Evolutionary conservation across 2,797 vertebrate species (phyloP).

Genomic region (Epinephelus malabaricus): DNA sequence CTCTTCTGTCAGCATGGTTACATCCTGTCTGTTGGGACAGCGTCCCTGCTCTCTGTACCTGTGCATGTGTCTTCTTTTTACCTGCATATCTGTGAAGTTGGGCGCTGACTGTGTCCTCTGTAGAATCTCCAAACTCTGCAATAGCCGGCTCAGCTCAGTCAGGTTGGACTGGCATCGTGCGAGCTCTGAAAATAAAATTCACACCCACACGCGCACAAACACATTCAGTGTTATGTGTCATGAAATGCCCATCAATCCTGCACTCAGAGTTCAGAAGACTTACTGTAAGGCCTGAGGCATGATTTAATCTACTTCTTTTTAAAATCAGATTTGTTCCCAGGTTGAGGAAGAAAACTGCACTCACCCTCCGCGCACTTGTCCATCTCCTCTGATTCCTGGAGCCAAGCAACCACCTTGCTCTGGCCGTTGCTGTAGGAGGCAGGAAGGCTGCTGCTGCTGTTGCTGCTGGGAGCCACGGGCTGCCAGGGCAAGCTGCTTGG

Average conservation of each 20-base stretch:
- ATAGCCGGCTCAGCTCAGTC: conserved; percentile 95
- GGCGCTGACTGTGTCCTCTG: conserved; percentile 98
- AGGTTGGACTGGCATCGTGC: conserved; percentile 96
- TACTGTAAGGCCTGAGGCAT: neutral
- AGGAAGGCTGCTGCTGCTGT: conserved; percentile 93
- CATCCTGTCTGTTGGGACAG: conserved; percentile 14
- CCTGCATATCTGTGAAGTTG: conserved; percentile 99
- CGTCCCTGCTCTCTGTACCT: neutral
- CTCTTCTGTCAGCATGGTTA: conserved; percentile 13
- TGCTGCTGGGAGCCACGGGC: conserved; percentile 83
- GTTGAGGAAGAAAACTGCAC: conserved; percentile 42
- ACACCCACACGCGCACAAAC: conserved; percentile 41
- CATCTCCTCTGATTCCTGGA: conserved; percentile 99
- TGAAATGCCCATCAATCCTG: conserved; percentile 35
- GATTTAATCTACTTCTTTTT: conserved; percentile 51
- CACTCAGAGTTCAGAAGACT: conserved; percentile 19
- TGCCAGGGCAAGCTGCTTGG: conserved; percentile 92
- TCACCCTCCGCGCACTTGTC: conserved; percentile 98
- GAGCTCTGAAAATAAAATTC: conserved; percentile 89
- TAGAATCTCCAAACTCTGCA: conserved; percentile 98
- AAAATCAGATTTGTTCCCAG: conserved; percentile 46
- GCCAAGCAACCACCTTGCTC: conserved; percentile 97
- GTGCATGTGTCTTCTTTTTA: conserved; percentile 71
- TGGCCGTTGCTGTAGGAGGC: conserved; percentile 95
- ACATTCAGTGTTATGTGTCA: conserved; percentile 34